Base-by-base conservation (phyloP, 2,113 vertebrate genomes). In the Phalacrocorax pelagicus region DNA sequence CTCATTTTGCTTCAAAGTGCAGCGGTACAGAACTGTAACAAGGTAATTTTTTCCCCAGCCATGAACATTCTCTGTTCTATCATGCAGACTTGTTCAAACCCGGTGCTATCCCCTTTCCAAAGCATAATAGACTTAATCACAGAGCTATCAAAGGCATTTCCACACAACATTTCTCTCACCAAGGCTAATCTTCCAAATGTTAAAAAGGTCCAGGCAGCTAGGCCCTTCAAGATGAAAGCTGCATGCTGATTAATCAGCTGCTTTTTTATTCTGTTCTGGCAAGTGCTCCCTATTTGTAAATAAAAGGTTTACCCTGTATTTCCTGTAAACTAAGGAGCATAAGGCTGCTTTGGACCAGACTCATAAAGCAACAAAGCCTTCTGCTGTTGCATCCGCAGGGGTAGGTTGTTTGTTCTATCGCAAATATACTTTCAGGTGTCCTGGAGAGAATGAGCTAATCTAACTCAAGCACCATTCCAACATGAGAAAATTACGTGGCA, bases 131-230 rank as follows among this genome's bases (percentile, higher is more conserved):
- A 96, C 95, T 98, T 97, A 97, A 97, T 97, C 97, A 97, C 86
- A 34, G 92, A 98, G 69, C 88, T 98, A 98, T 98, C 97, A 98
- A 98, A 98, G 94, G 61, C 97, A 97, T 96, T 98, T 97, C 97
- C 96, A 95, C 81, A 95, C 65, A 90, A 96, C 95, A 96, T 96
- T 96, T 95, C 91, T 95, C 95, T 97, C 77, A 92, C 79, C 75
- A 96, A 97, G 95, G 90, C 85, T 97, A 96, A 96, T 97, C 95
- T 97, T 96, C 94, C 59, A 90, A 96, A 95, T 27, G 71, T 70
- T 97, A 94, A 93, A 97, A 98, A 97, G 88, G 96, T 85, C 87
- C 65, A 69, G 91, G 90, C 93, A 92, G 57, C 4, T 49, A 97
- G 95, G 91, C 69, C 92, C 91, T 97, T 97, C 94, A 98, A 95